These are phyloP conservation scores for Sinotaia quadrata DNA, from an alignment of 2,888 invertebrate genomes.

Conservation along the genomic window DNA sequence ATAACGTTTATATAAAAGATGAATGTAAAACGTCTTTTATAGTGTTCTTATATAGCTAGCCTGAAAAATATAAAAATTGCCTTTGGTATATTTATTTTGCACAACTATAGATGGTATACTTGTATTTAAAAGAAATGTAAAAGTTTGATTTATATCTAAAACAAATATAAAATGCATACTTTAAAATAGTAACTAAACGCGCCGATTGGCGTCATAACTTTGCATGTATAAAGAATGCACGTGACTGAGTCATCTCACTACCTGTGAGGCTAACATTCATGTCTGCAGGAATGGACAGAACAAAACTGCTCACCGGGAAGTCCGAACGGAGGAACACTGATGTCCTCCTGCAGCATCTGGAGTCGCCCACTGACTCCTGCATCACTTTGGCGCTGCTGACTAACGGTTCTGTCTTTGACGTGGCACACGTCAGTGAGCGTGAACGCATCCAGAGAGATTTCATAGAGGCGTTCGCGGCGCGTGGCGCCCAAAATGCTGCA, in stretches of 20 bases:
- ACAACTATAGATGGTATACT: no score
- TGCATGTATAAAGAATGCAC: neutral
- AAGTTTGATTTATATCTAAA: no score
- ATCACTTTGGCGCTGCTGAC: conserved; percentile 79
- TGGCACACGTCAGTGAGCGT: conserved; percentile 66
- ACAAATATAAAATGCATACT: no score
- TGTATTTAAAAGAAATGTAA: no score
- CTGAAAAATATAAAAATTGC: no score
- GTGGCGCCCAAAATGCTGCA: conserved; percentile 63
- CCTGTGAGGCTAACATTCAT: neutral
- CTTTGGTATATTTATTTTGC: no score
- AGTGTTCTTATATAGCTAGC: no score
- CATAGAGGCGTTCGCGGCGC: conserved; percentile 65
- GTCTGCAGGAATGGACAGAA: conserved; percentile 37
- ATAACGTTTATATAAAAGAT: no score
- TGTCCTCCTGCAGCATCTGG: conserved; percentile 76
- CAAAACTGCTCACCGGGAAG: conserved; percentile 84
- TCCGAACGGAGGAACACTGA: conserved; percentile 79
- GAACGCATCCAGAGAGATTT: conserved; percentile 64
- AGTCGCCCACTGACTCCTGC: conserved; percentile 74
- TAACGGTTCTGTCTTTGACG: conserved; percentile 80
- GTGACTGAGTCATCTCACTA: neutral
- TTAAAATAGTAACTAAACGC: no score
- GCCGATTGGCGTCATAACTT: no score
- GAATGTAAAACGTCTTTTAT: no score